Conservation (phyloP, 2,113 vertebrate species). For the Tympanuchus pallidicinctus region DNA sequence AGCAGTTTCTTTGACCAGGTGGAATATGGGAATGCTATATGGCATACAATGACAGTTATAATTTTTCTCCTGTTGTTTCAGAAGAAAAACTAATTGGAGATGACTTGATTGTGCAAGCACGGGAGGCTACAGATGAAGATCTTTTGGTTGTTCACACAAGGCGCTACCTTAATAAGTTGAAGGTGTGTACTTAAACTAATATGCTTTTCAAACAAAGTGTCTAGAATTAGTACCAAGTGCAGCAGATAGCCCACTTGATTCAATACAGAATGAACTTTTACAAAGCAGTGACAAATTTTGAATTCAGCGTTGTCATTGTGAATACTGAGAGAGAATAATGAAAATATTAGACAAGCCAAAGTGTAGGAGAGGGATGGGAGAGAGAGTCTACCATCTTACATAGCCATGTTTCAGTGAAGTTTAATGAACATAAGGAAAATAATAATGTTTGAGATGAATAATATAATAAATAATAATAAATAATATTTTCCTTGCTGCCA, state of each 20-base stretch:
- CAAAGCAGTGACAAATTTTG: background rate
- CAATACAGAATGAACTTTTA: background rate
- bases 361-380: background rate
- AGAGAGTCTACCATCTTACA: rapidly evolving
- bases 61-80: slow-evolving; percentile 74
- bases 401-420: background rate
- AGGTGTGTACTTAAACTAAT: slow-evolving; percentile 79
- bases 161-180: slow-evolving; percentile 91
- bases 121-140: slow-evolving; percentile 93
- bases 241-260: background rate
- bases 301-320: background rate
- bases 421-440: background rate
- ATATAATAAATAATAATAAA: background rate
- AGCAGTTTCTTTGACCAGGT: background rate
- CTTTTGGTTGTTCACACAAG: slow-evolving; percentile 91
- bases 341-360: background rate
- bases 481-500: background rate
- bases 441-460: background rate
- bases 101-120: slow-evolving; percentile 86
- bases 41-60: slow-evolving; percentile 14
- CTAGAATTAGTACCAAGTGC: background rate
- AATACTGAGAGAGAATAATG: background rate
- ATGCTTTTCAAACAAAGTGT: background rate
- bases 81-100: slow-evolving; percentile 92
- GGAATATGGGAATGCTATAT: background rate